Conservation (phyloP, 2,888 invertebrate genomes). For the Hypomecis punctinalis region DNA sequence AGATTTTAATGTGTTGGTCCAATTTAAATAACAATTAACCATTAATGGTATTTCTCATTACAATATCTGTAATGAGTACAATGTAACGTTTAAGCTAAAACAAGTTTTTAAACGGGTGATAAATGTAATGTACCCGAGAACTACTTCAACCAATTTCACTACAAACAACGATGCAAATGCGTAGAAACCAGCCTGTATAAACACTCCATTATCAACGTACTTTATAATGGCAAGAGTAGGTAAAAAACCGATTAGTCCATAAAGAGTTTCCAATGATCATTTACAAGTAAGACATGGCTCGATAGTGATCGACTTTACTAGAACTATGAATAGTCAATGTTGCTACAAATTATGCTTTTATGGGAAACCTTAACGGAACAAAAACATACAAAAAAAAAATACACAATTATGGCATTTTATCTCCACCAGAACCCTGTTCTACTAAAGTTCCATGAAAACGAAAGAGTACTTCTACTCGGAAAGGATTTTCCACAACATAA, state of each 20-base stretch:
- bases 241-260: slow-evolving; percentile 25
- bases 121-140: not conserved
- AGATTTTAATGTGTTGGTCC: slow-evolving; percentile 1
- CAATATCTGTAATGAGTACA: not conserved
- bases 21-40: slow-evolving; percentile 5
- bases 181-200: slow-evolving; percentile 14
- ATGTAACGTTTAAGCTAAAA: not conserved
- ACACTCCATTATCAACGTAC: slow-evolving; percentile 12
- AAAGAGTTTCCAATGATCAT: slow-evolving; percentile 22
- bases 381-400: not conserved
- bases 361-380: slow-evolving; percentile 4
- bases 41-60: not conserved
- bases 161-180: slow-evolving; percentile 13
- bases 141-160: slow-evolving; percentile 3
- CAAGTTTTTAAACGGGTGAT: not conserved
- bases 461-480: slow-evolving; percentile 22
- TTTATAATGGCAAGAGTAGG: slow-evolving; percentile 17
- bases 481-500: slow-evolving; percentile 29
- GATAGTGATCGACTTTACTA: slow-evolving; percentile 47
- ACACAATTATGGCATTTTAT: not conserved
- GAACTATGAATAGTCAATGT: slow-evolving; percentile 58
- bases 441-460: slow-evolving; percentile 10
- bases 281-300: slow-evolving; percentile 26
- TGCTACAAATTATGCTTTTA: slow-evolving; percentile 16
- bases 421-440: slow-evolving; percentile 52